Base-by-base conservation (phyloP, 2,888 invertebrate genomes). In the Anticlea derivata region DNA sequence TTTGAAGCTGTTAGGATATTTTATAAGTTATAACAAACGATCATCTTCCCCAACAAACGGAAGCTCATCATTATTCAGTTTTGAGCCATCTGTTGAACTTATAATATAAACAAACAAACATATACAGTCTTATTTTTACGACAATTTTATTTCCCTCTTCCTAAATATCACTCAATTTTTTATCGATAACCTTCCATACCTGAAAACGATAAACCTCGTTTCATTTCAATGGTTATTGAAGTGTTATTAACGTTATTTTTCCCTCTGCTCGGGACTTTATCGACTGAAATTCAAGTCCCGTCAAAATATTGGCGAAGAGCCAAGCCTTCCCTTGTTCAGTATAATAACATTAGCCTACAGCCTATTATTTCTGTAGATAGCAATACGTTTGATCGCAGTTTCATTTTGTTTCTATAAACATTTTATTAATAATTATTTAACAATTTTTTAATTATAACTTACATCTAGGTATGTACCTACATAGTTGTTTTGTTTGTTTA, bases 281-380 rank as follows among this genome's bases (percentile, higher is more conserved):
- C 58, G 58, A 61, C 45, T 59, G 55, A 50, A 58, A 52, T 50
- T 37, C 40, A 35, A 33, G 45, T 56, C 45, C 38, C 35, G 55
- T 30, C 33, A 40, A 27, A 50, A 48, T 45, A 55, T 62, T 73
- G 73, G 71, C 71, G 31, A 40, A 33, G 44, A 52, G 64, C 71
- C 73, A 64, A 49, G 44, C 60, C 50, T 20, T 48, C 43, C 30
- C 33, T 34, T 29, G 45, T 30, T 33, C 27, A 23, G 8, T 11
- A 11, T 7, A 34, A 10, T 40, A 20, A 29, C 46, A 45, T 37
- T 37, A 41, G 27, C 31, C 23, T 41, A 27, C 41, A 27, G 8
- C 23, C 34, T 35, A 40, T 31, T 31, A 29, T 48, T 29, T 29
- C 13, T 29, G 12, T 40, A 12, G 20, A 17, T 12, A 29, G 5